Conservation (phyloP, 2,113 vertebrate species). For the Manacus vitellinus region DNA sequence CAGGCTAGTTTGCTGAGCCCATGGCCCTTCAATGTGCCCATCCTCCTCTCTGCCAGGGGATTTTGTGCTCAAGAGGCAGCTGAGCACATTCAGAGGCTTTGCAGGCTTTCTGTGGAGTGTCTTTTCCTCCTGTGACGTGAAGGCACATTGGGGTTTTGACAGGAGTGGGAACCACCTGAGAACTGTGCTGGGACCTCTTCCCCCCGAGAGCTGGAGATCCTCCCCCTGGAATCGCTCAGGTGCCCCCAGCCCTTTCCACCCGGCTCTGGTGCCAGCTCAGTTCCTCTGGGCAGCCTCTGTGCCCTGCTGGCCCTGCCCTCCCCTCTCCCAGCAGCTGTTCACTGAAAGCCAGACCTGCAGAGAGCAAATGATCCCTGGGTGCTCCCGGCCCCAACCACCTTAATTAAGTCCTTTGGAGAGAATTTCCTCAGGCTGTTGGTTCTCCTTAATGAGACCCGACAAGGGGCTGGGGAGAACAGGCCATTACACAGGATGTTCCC, state of each 20-base stretch:
- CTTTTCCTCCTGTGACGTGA: neutral
- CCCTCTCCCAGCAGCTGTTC: neutral
- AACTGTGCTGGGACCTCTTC: accelerated
- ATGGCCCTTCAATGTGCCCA: neutral
- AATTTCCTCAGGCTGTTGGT: neutral
- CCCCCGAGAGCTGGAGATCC: neutral
- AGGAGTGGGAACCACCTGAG: neutral
- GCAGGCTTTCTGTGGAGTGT: neutral
- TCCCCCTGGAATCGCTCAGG: neutral
- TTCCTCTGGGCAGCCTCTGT: accelerated
- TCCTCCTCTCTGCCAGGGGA: neutral
- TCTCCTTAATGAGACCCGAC: neutral
- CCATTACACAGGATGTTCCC: neutral
- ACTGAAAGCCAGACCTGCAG: neutral
- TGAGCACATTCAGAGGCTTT: neutral
- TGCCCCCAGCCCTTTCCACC: neutral
- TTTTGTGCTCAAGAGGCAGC: accelerated
- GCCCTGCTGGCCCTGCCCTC: neutral
- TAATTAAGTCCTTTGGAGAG: neutral
- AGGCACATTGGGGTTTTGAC: neutral
- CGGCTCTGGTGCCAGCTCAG: accelerated
- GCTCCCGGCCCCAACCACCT: neutral
- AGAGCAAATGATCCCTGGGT: neutral
- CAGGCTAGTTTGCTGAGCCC: neutral
- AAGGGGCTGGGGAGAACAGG: neutral